Base-by-base conservation (phyloP, 1,140 invertebrate species). In the Zaprionus vittiger region DNA sequence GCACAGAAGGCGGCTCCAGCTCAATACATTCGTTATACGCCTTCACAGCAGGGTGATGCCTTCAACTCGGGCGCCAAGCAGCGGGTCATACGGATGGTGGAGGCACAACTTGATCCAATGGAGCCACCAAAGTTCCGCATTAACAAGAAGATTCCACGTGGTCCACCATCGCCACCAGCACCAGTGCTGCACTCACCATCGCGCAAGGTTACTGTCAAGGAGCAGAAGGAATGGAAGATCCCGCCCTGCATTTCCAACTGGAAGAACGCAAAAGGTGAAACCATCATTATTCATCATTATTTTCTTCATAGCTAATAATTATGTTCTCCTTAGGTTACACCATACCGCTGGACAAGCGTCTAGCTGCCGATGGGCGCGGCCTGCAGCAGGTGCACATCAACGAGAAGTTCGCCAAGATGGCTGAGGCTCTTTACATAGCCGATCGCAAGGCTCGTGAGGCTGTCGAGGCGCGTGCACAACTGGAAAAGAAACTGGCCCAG, bases 191-290 rank as follows among this genome's bases (percentile, higher is more conserved):
- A 99, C 94, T 99, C 98, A 0, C 99, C 99, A 0, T 99, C 99
- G 0, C 95, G 99, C 68, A 98, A 99, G 93, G 97, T 99, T 0
- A 99, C 99, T 5, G 98, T 99, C 0, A 99, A 99, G 93, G 99
- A 99, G 93, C 99, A 99, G 92, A 97, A 99, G 77, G 99, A 99
- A 93, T 99, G 99, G 99, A 99, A 99, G 94, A 99, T 99, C 82
- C 99, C 99, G 17, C 99, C 99, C 0, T 99, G 99, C 91, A 99
- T 99, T 77, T 99, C 98, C 14, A 99, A 99, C 91, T 99, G 99
- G 99, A 99, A 99, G 93, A 99, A 99, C 93, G 97, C 98, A 3
- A 99, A 98, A 95, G 98, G 83, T 85, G 7, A 44, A 4, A n/a
- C 2, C 22, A 28, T 14, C 26, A 20, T 24, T 41, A 14, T 17